Evolutionary conservation across 2,113 vertebrate species (phyloP).

Genomic region (Etheostoma cragini): DNA sequence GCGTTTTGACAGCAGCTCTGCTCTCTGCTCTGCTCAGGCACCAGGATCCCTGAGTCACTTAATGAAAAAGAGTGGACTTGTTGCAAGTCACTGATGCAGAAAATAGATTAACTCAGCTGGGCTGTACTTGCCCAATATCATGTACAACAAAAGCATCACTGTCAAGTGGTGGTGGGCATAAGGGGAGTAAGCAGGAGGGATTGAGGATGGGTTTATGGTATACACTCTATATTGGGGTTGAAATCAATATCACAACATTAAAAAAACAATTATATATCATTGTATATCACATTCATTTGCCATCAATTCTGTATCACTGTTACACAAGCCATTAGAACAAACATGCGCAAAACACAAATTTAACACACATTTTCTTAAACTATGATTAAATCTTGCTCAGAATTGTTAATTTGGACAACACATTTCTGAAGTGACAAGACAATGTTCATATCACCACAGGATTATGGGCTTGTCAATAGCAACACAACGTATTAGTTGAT

Average conservation of each 20-base stretch:
- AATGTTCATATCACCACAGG: too few species aligned
- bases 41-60: slow-evolving; percentile 74
- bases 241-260: background rate
- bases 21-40: slow-evolving; percentile 67
- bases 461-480: background rate
- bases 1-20: slow-evolving; percentile 68
- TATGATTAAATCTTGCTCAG: too few species aligned
- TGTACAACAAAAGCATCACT: slow-evolving; percentile 67
- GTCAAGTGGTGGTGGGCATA: slow-evolving; percentile 40
- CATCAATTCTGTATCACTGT: background rate
- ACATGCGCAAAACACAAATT: background rate
- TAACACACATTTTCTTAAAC: background rate
- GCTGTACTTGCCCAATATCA: slow-evolving; percentile 66
- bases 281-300: background rate
- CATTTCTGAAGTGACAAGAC: too few species aligned
- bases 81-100: slow-evolving; percentile 83
- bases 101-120: slow-evolving; percentile 84
- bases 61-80: slow-evolving; percentile 85
- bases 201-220: background rate
- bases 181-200: slow-evolving; percentile 37
- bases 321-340: background rate
- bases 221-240: background rate
- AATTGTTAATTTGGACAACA: too few species aligned
- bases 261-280: background rate
- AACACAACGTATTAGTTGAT: background rate